Evolutionary conservation across 2,797 vertebrate genomes (phyloP).

Genomic region (Amazona ochrocephala): DNA sequence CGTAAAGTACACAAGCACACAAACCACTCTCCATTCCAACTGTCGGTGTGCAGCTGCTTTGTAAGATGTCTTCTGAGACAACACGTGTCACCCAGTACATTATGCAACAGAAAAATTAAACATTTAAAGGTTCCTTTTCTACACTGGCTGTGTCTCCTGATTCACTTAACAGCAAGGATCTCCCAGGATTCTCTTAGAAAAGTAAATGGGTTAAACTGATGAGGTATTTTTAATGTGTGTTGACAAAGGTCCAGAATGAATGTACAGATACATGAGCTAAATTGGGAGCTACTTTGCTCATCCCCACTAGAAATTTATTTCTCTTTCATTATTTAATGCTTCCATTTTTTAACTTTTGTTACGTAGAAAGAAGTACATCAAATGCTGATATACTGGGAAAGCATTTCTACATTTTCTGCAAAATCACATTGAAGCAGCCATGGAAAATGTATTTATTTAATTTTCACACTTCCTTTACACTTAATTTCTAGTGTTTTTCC

Average conservation of each 20-base stretch:
- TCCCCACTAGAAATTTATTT: background rate
- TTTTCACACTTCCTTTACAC: background rate
- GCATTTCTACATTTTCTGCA: background rate
- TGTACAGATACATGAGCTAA: conserved; percentile 19
- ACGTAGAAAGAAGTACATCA: background rate
- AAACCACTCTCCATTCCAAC: background rate
- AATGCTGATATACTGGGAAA: conserved; percentile 6
- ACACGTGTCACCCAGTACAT: background rate
- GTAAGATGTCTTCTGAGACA: background rate
- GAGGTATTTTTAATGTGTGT: conserved; percentile 61
- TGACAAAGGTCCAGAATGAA: conserved; percentile 53
- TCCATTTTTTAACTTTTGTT: conserved; percentile 24
- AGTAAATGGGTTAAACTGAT: conserved; percentile 60
- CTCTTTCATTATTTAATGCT: conserved; percentile 59
- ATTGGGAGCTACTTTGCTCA: background rate
- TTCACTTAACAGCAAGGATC: background rate
- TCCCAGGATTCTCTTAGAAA: background rate
- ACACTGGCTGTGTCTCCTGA: background rate
- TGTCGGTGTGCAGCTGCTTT: background rate
- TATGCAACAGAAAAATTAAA: conserved; percentile 9
- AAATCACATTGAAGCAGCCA: background rate
- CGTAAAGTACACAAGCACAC: background rate
- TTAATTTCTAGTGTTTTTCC: background rate
- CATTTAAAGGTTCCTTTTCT: background rate
- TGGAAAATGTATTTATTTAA: background rate